These are phyloP conservation scores for Otolemur crassicaudatus DNA, from an alignment of 2,797 vertebrate genomes.

Conservation along the genomic window DNA sequence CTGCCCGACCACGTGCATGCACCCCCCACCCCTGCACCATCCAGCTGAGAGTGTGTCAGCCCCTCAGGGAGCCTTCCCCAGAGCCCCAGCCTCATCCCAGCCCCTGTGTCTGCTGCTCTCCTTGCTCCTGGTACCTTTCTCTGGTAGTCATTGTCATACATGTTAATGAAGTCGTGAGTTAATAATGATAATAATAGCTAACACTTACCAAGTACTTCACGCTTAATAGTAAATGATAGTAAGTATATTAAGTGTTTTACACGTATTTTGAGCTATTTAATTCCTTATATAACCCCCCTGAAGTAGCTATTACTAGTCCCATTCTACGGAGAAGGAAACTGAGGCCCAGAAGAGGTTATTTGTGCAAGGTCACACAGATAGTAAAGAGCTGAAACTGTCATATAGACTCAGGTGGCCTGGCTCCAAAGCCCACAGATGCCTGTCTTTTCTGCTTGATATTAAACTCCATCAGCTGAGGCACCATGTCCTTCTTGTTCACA, in stretches of 20 bases:
- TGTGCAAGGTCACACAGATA: background rate
- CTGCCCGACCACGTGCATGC: background rate
- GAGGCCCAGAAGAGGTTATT: background rate
- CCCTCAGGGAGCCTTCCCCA: background rate
- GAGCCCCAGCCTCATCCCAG: background rate
- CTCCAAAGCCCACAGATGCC: background rate
- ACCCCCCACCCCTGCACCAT: background rate
- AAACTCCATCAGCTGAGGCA: background rate
- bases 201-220: background rate
- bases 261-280: background rate
- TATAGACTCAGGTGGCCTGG: background rate
- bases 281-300: background rate
- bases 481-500: background rate
- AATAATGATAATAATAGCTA: background rate
- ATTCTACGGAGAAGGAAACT: background rate
- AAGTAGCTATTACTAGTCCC: background rate
- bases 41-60: background rate
- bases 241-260: background rate
- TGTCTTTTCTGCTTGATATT: background rate
- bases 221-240: background rate
- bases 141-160: rapidly evolving
- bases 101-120: background rate
- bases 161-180: background rate
- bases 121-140: background rate
- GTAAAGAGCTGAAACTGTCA: background rate